These are phyloP conservation scores for Oreochromis niloticus DNA, from an alignment of 2,113 vertebrate species.

Conservation along the genomic window DNA sequence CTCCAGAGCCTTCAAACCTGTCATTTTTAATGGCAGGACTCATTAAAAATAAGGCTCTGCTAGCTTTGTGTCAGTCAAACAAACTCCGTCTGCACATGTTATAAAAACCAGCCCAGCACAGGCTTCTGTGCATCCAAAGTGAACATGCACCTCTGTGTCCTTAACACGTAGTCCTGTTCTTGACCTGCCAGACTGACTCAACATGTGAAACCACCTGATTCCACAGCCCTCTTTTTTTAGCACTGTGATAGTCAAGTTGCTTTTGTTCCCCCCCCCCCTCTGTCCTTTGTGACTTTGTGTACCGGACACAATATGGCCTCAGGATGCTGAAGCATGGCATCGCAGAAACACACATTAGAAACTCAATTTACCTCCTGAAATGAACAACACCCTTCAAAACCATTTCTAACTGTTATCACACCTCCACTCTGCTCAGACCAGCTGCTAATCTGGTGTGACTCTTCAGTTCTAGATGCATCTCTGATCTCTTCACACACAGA, in stretches of 20 bases:
- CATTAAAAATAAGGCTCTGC: conserved; percentile 3
- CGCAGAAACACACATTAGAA: not conserved
- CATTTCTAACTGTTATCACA: conserved; percentile 21
- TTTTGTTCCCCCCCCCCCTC: accelerated
- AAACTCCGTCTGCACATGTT: not conserved
- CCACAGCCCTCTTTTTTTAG: not conserved
- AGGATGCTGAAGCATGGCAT: not conserved
- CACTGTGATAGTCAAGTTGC: not conserved
- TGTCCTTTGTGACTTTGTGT: conserved; percentile 7
- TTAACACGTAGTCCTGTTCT: not conserved
- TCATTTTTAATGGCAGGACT: not conserved
- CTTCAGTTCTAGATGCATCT: not conserved
- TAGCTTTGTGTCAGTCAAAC: not conserved
- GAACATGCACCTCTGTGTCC: not conserved
- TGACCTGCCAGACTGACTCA: not conserved
- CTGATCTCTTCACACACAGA: not conserved
- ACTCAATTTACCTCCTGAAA: not conserved
- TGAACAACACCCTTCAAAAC: not conserved
- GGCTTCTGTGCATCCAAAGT: not conserved
- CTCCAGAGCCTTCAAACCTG: not conserved
- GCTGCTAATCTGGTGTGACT: conserved; percentile 38
- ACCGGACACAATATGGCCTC: conserved; percentile 30
- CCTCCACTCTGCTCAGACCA: conserved; percentile 52
- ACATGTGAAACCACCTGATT: not conserved
- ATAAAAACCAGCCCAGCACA: not conserved